These are phyloP conservation scores for Tyrannus savana DNA, from an alignment of 2,113 vertebrate genomes.

Conservation along the genomic window DNA sequence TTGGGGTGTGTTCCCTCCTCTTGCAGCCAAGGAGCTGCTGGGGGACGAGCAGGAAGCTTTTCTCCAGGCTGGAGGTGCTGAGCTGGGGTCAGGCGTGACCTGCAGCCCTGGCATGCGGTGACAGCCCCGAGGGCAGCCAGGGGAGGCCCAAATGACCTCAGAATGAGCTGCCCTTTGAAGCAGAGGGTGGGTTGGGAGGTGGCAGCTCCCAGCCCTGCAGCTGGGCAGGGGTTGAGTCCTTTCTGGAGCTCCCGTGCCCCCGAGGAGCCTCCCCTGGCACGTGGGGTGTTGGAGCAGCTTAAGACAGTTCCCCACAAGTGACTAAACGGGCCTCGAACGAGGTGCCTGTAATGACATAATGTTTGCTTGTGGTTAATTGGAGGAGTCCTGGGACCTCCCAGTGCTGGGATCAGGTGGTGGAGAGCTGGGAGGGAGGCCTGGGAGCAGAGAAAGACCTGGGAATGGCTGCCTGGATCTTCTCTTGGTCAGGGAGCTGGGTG, in stretches of 20 bases:
- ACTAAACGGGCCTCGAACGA: background rate
- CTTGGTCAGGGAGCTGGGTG: background rate
- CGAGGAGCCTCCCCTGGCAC: background rate
- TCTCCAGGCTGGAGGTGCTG: background rate
- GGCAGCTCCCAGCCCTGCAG: background rate
- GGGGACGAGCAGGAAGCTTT: background rate
- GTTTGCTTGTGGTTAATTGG: background rate
- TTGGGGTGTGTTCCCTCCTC: background rate
- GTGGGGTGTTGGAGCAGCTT: background rate
- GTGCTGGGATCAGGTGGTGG: background rate
- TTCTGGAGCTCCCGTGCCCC: rapidly evolving
- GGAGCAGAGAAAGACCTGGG: background rate
- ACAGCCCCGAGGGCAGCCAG: background rate
- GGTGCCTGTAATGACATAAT: background rate
- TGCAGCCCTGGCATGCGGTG: background rate
- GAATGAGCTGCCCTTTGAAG: background rate
- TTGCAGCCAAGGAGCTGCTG: background rate
- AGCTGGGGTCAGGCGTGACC: background rate
- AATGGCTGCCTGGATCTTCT: background rate
- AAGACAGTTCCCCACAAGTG: background rate
- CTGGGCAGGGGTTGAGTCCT: background rate
- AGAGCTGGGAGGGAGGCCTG: background rate
- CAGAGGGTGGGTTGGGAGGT: background rate
- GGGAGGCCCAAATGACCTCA: background rate
- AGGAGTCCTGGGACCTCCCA: background rate